Base-by-base conservation (phyloP, 2,797 vertebrate genomes). In the Scolopax bukidnonensis region DNA sequence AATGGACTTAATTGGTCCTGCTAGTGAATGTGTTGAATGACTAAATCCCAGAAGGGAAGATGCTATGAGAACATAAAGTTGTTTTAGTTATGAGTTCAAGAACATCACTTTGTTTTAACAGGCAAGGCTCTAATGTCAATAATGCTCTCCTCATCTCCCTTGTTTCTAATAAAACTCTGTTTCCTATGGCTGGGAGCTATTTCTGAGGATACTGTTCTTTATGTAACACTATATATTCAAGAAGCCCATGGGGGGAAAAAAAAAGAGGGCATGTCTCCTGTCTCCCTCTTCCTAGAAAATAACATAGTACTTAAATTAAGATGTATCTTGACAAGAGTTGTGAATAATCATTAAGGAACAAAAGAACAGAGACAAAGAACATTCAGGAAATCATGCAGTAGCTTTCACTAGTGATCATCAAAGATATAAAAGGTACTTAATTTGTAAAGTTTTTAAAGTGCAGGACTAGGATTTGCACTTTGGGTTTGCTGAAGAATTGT, bases 351-450 rank as follows among this genome's bases (percentile, higher is more conserved):
- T 63, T 50, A 70, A 68, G 28, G 23, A 78, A 70, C 3, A 50
- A 82, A 83, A 56, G 76, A 74, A 65, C 43, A 74, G 68, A 54
- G 81, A 87, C 15, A 77, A 81, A 61, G 30, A 90, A 50, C 14
- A 41, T 21, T 64, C 20, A 74, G 8, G 27, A 85, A 89, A 82
- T 74, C 8, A 54, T 64, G 10, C 25, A 56, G 12, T 68, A 86
- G 6, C 36, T 91, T 93, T 69, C 60, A n/a, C 17, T 77, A 25
- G 5, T 84, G 63, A 65, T 82, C 30, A 33, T 77, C 16, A 65
- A 41, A 94, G 36, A 23, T 32, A 21, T 36, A 40, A 76, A 60
- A 71, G 5, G 15, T 32, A 45, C 13, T 81, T 45, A 33, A 7
- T 77, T 61, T 28, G 2, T 51, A 32, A 73, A 81, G 1, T 48